Percentiles rank a stretch among this genome's conserved stretches.
These are phyloP conservation scores for Dolichallabes microphthalmus DNA, from an alignment of 2,113 vertebrate species.

Conservation along the genomic window DNA sequence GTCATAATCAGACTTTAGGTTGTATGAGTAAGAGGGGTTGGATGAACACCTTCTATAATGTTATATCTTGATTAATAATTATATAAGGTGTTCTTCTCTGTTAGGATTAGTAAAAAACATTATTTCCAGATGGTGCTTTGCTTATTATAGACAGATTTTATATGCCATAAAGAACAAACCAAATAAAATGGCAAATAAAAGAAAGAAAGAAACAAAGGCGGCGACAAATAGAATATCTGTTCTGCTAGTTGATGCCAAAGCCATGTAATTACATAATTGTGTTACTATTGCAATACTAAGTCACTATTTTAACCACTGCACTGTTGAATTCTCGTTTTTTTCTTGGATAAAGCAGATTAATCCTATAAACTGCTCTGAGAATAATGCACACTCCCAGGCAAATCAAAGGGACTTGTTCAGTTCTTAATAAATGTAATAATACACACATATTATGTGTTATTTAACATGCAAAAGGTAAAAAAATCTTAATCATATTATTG, in stretches of 20 bases:
- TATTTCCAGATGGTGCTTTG: neutral
- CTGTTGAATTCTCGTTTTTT: too few species aligned
- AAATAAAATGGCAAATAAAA: neutral
- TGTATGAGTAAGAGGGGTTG: neutral
- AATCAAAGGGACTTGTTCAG: too few species aligned
- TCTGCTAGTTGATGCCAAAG: too few species aligned
- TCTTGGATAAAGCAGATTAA: too few species aligned
- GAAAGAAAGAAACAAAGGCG: too few species aligned
- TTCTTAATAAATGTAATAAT: neutral
- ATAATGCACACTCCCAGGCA: too few species aligned
- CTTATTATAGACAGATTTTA: too few species aligned
- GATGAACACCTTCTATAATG: neutral
- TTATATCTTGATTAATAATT: neutral
- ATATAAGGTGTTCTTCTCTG: neutral
- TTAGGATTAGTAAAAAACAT: neutral
- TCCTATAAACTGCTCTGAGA: too few species aligned
- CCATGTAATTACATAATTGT: too few species aligned
- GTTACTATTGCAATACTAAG: too few species aligned
- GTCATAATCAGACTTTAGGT: neutral
- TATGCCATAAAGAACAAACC: neutral
- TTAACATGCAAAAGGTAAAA: neutral
- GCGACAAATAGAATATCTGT: too few species aligned
- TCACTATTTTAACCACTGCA: too few species aligned
- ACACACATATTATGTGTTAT: neutral
- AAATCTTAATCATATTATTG: neutral